Evolutionary conservation across 2,113 vertebrate genomes (phyloP).

Genomic region (Brevimyrus niger): DNA sequence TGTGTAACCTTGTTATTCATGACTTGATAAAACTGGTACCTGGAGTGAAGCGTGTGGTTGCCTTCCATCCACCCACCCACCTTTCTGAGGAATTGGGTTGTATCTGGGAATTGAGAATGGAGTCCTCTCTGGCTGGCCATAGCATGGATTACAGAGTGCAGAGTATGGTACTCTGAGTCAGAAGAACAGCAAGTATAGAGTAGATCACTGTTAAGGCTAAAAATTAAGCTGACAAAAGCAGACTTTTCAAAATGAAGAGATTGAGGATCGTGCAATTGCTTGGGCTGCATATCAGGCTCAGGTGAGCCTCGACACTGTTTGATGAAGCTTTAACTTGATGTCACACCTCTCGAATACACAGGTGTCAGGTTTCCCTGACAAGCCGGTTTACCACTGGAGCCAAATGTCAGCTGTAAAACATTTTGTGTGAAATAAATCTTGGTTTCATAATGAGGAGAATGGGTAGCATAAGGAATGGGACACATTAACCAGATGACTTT

Average conservation of each 20-base stretch:
- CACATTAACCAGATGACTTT: background rate
- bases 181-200: background rate
- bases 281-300: background rate
- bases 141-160: background rate
- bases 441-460: background rate
- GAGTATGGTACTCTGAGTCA: background rate
- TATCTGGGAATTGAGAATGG: background rate
- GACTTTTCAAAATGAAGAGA: background rate
- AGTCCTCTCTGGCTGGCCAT: background rate
- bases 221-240: background rate
- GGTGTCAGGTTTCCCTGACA: background rate
- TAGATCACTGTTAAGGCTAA: background rate
- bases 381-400: background rate
- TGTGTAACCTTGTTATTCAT: background rate
- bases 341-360: background rate
- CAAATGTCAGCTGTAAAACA: background rate
- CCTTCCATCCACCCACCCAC: background rate
- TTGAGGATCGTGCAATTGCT: background rate
- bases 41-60: background rate
- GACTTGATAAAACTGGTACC: background rate
- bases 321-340: background rate
- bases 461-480: background rate
- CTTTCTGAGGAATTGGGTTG: background rate
- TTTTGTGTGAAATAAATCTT: background rate
- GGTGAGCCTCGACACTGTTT: background rate